phyloP scores from a whole-genome alignment of 2,888 invertebrate species.

The Amorpha juglandis region DNA sequence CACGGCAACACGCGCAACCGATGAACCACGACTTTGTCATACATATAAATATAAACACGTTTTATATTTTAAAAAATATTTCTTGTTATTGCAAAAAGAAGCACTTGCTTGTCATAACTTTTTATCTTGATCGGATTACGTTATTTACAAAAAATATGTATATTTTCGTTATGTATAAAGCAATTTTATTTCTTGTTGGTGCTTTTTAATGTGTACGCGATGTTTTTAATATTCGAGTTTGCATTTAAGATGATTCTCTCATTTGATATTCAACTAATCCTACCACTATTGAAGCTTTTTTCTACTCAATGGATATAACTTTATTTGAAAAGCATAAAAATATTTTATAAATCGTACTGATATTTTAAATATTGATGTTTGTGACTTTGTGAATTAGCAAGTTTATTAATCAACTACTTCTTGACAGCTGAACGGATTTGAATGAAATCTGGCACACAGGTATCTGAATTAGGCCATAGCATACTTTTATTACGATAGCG shows the following conservation, averaged over 20 bases:
- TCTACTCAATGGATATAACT: no score
- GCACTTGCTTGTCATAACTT: conserved; percentile 25
- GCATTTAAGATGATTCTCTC: background rate
- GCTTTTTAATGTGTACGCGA: background rate
- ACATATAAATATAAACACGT: conserved; percentile 16
- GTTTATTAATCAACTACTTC: no score
- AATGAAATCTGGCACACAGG: no score
- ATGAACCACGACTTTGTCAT: conserved; percentile 23
- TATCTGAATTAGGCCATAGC: no score
- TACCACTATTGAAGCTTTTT: no score
- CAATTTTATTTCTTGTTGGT: background rate
- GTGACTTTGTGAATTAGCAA: no score
- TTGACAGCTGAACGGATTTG: no score
- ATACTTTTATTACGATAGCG: no score
- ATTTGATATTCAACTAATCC: no score
- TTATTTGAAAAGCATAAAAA: no score
- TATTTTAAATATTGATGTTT: no score
- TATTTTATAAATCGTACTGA: no score
- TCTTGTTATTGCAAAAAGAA: conserved; percentile 24
- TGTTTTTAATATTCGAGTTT: background rate
- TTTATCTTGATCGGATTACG: conserved; percentile 27
- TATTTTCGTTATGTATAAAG: conserved; percentile 13
- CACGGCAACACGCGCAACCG: conserved; percentile 24
- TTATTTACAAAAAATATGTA: conserved; percentile 18
- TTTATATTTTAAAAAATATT: conserved; percentile 20